Percentiles rank a stretch among this genome's conserved stretches.
phyloP scores from a whole-genome alignment of 2,888 invertebrate genomes.

The Lathronympha strigana region DNA sequence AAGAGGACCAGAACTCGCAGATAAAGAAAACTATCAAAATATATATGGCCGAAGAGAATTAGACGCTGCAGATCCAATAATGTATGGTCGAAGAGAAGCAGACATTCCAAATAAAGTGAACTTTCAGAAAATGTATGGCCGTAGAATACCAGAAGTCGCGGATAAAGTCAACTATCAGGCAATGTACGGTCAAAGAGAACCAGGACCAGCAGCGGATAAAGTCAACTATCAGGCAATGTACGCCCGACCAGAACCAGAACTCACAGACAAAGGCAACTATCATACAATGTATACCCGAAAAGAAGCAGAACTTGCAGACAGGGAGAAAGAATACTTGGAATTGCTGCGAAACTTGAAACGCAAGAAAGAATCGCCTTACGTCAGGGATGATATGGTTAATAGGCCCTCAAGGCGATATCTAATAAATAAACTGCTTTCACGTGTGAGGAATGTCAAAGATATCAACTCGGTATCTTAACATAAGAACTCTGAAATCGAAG shows the following conservation, averaged over 20 bases:
- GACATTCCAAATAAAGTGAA: not conserved
- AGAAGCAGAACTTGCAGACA: not conserved
- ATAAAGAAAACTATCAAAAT: too few species aligned
- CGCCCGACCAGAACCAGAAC: not conserved
- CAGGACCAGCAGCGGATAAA: too few species aligned
- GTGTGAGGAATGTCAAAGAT: conserved; percentile 34
- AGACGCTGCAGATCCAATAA: too few species aligned
- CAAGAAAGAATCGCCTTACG: conserved; percentile 2
- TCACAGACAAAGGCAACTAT: not conserved
- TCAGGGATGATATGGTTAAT: not conserved
- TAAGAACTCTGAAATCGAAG: not conserved
- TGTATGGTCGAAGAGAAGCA: not conserved
- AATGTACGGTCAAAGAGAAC: too few species aligned
- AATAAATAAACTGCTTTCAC: conserved; percentile 28
- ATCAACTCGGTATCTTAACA: not conserved
- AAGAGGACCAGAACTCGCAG: too few species aligned
- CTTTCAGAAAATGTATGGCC: too few species aligned
- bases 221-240: too few species aligned
- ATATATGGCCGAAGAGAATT: too few species aligned
- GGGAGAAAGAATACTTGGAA: not conserved
- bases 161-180: too few species aligned
- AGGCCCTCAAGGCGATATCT: conserved; percentile 5
- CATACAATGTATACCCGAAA: not conserved
- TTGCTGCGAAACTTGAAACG: not conserved
- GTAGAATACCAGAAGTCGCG: too few species aligned